These are phyloP conservation scores for Leptatherina wallacei DNA, from an alignment of 2,797 vertebrate genomes.

Conservation along the genomic window DNA sequence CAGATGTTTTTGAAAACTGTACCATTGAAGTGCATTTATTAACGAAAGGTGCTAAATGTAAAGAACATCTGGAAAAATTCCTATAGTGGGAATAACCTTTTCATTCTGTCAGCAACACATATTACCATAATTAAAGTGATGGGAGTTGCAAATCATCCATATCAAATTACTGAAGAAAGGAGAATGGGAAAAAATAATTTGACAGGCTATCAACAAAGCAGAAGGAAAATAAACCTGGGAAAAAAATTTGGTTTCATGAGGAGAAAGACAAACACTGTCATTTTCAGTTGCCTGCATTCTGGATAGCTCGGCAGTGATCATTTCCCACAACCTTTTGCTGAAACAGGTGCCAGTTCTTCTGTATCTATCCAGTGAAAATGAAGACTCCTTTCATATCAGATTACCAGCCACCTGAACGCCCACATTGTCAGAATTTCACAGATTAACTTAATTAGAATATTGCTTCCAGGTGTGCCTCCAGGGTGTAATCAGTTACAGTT, in stretches of 20 bases:
- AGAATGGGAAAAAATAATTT: slow-evolving; percentile 51
- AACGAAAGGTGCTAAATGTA: slow-evolving; percentile 18
- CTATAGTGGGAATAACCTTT: slow-evolving; percentile 46
- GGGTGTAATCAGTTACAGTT: slow-evolving; percentile 74
- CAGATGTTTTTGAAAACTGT: slow-evolving; percentile 11
- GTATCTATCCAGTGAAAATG: slow-evolving; percentile 69
- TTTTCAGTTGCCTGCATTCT: slow-evolving; percentile 76
- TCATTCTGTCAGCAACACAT: slow-evolving; percentile 46
- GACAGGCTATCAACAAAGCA: slow-evolving; percentile 65
- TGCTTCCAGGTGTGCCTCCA: slow-evolving; percentile 79
- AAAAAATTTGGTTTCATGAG: slow-evolving; percentile 68
- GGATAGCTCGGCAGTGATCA: slow-evolving; percentile 71
- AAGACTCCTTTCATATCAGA: slow-evolving; percentile 79
- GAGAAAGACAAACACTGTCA: slow-evolving; percentile 79
- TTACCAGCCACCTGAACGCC: slow-evolving; percentile 76
- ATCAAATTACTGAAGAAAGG: slow-evolving; percentile 55
- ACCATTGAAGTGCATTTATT: slow-evolving; percentile 10
- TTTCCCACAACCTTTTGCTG: slow-evolving; percentile 71
- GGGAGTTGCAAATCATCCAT: slow-evolving; percentile 54
- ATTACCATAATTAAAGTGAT: slow-evolving; percentile 64
- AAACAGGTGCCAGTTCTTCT: slow-evolving; percentile 80
- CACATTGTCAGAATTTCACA: slow-evolving; percentile 78
- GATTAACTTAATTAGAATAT: slow-evolving; percentile 81
- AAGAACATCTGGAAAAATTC: slow-evolving; percentile 48
- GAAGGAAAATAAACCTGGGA: slow-evolving; percentile 38